phyloP scores from a whole-genome alignment of 1,140 invertebrate species.

The Sycobia sp. region DNA sequence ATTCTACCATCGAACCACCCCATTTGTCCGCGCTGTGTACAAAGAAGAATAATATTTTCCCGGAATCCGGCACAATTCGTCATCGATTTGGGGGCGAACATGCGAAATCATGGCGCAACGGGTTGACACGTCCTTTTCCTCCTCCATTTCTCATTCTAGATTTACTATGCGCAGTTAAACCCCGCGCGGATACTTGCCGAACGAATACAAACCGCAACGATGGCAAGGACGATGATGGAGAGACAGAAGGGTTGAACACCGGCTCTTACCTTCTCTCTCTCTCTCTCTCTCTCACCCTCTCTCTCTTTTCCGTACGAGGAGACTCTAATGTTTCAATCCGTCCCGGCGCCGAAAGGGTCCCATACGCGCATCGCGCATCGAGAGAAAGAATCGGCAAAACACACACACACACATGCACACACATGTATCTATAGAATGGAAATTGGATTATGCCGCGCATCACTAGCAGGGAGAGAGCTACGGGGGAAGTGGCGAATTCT shows the following conservation, averaged over 20 bases:
- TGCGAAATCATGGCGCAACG: slow-evolving; percentile 24
- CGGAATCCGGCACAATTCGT: slow-evolving; percentile 15
- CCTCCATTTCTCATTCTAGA: no score
- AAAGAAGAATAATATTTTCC: slow-evolving; percentile 27
- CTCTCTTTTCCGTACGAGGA: slow-evolving; percentile 3
- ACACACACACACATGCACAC: background rate
- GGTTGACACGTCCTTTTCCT: background rate
- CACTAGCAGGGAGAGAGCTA: slow-evolving; percentile 36
- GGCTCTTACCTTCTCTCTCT: no score
- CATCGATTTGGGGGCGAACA: slow-evolving; percentile 20
- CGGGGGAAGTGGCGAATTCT: no score
- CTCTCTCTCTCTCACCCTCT: no score
- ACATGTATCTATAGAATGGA: slow-evolving; percentile 37
- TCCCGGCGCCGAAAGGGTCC: background rate
- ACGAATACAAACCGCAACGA: no score
- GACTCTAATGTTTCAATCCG: slow-evolving; percentile 24
- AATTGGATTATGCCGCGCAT: slow-evolving; percentile 47
- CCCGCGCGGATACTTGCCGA: no score
- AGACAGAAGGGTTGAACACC: background rate
- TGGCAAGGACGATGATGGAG: slow-evolving; percentile 22
- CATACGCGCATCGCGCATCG: background rate
- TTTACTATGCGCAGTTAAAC: no score
- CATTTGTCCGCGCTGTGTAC: background rate
- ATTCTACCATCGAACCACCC: slow-evolving; percentile 21
- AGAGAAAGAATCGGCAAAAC: slow-evolving; percentile 34